phyloP scores from a whole-genome alignment of 2,797 vertebrate species.

The Oceanodroma leucorhoa region DNA sequence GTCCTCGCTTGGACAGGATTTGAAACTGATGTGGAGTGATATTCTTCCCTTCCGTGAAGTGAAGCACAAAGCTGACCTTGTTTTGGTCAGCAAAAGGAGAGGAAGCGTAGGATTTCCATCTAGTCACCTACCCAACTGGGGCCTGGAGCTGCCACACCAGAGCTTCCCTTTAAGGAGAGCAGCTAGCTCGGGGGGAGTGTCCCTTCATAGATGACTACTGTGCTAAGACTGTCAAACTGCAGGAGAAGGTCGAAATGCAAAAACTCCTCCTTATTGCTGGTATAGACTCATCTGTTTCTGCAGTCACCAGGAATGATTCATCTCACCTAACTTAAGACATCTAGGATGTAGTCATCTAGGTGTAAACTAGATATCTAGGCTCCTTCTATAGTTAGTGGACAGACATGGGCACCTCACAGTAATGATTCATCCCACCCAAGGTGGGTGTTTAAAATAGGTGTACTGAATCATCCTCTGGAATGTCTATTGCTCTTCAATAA shows the following conservation, averaged over 20 bases:
- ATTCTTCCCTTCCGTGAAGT: not conserved
- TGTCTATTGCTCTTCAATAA: not conserved
- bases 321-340: not conserved
- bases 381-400: not conserved
- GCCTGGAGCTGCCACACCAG: not conserved
- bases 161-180: not conserved
- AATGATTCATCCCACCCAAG: not conserved
- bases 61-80: not conserved
- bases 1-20: not conserved
- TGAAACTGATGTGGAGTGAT: not conserved
- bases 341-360: not conserved
- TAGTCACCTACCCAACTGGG: not conserved
- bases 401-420: not conserved
- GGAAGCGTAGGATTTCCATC: not conserved
- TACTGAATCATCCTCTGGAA: not conserved
- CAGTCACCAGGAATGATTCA: not conserved
- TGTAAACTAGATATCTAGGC: not conserved
- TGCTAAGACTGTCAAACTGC: not conserved
- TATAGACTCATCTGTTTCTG: not conserved
- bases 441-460: not conserved
- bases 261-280: not conserved
- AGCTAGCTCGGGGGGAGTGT: accelerated
- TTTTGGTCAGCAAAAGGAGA: not conserved
- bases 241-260: not conserved
- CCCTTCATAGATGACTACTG: not conserved